Base-by-base conservation (phyloP, 2,888 invertebrate genomes). In the Seira ritae region DNA sequence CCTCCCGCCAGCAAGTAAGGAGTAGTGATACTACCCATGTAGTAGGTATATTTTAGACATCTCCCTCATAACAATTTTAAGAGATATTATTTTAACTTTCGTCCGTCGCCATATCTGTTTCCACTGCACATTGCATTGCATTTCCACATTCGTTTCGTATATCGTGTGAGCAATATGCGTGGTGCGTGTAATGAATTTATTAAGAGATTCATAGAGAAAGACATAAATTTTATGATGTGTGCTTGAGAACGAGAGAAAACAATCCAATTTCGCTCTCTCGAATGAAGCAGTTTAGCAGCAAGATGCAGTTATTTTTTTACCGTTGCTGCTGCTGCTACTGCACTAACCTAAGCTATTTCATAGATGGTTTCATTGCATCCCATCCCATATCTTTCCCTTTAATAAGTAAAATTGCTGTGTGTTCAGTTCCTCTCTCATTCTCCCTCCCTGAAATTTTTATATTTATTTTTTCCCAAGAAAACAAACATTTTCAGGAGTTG, bases 131-230 rank as follows among this genome's bases (percentile, higher is more conserved):
- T 55, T 31, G 2, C 31, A 31, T 55, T 55, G 17, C 55, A 55
- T 42, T 6, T 42, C 6, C 12, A 55, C 55, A 55, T 55, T 55
- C 55, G 55, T 12, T 8, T 2, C 8, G 2, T 31, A 8, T 31
- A 4, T 31, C 31, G 31, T 31, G 55, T 12, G 55, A 55, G 55
- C 55, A 55, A 55, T 68, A 31, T 68, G 68, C 70, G 72, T 79
- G 79, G 72, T 79, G 79, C 79, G 79, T 79, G 79, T 79, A 79
- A 79, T 79, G 79, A 79, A 79, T 79, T 79, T 79, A 79, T 79
- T 79, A 79, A 79, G 71, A 79, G 72, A 79, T 79, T 79, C 79
- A 79, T 79, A 66, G 62, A 79, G 72, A 69, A 78, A 77, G 68
- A 70, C 78, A 77, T 77, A 78, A 78, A 78, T 46, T 79, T 79